A percentile compares a stretch with the other conserved stretches of the same genome.
Evolutionary conservation across 2,113 vertebrate genomes (phyloP).

Genomic region (Orientallactaga bullata): DNA sequence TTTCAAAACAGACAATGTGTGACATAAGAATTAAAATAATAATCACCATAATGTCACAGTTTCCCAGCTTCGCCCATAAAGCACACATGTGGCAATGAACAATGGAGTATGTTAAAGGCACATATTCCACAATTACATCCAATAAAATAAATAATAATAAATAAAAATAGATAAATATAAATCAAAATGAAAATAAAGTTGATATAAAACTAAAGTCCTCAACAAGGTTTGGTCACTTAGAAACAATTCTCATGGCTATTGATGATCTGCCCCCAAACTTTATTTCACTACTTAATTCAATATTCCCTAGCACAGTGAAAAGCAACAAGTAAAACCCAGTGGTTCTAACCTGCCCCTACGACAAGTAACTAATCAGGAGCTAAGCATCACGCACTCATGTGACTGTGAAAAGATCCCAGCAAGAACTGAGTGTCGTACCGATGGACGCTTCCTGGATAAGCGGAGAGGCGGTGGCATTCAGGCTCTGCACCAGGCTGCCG

Average conservation of each 20-base stretch:
- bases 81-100: background rate
- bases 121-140: background rate
- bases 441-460: slow-evolving; percentile 98
- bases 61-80: slow-evolving; percentile 46
- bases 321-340: slow-evolving; percentile 47
- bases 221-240: slow-evolving; percentile 18
- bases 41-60: slow-evolving; percentile 1
- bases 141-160: slow-evolving; percentile 35
- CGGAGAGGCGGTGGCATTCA: slow-evolving; percentile 96
- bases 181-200: background rate
- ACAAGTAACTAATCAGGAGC: slow-evolving; percentile 4
- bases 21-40: slow-evolving; percentile 34
- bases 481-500: slow-evolving; percentile 97
- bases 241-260: background rate
- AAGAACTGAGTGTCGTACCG: slow-evolving; percentile 86
- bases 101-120: background rate
- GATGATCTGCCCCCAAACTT: slow-evolving; percentile 10
- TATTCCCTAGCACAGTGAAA: slow-evolving; percentile 21
- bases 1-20: slow-evolving; percentile 4
- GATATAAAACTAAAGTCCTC: slow-evolving; percentile 36
- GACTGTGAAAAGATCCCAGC: background rate
- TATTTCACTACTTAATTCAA: slow-evolving; percentile 51
- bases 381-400: background rate
- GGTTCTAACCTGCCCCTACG: background rate
- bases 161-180: too few species aligned